Conservation (phyloP, 2,113 vertebrate species). For the Neogobius melanostomus region DNA sequence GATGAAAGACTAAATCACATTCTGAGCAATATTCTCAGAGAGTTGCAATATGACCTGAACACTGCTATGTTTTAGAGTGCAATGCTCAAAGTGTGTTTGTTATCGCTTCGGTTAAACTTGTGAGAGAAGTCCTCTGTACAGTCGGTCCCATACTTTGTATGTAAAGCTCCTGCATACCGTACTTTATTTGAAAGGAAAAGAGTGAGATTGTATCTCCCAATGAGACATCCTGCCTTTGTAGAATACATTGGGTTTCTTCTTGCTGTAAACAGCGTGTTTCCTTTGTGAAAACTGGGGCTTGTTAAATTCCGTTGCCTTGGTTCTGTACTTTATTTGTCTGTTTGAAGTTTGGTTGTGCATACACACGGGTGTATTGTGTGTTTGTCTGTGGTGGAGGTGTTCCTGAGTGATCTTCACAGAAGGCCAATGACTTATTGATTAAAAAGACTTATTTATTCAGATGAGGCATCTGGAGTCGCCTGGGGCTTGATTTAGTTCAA, state of each 20-base stretch:
- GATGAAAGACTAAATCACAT: not conserved
- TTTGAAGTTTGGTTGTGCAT: constrained; percentile 7
- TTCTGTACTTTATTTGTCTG: constrained; percentile 7
- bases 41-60: not conserved
- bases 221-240: not conserved
- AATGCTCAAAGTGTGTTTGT: not conserved
- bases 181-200: not conserved
- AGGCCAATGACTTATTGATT: constrained; percentile 74
- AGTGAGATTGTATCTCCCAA: not conserved
- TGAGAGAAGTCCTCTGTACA: not conserved
- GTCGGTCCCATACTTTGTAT: not conserved
- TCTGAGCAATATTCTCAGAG: not conserved
- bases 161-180: not conserved
- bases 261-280: constrained; percentile 7
- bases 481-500: constrained; percentile 55
- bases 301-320: constrained; percentile 22
- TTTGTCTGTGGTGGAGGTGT: constrained; percentile 41
- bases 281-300: not conserved
- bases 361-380: constrained; percentile 19
- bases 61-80: not conserved
- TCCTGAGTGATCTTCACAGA: constrained; percentile 54
- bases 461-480: constrained; percentile 60
- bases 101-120: not conserved
- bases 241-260: not conserved
- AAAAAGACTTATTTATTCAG: constrained; percentile 69